phyloP scores from a whole-genome alignment of 37 sponge, comb jelly and placozoan genomes.

The Ianthella basta region DNA sequence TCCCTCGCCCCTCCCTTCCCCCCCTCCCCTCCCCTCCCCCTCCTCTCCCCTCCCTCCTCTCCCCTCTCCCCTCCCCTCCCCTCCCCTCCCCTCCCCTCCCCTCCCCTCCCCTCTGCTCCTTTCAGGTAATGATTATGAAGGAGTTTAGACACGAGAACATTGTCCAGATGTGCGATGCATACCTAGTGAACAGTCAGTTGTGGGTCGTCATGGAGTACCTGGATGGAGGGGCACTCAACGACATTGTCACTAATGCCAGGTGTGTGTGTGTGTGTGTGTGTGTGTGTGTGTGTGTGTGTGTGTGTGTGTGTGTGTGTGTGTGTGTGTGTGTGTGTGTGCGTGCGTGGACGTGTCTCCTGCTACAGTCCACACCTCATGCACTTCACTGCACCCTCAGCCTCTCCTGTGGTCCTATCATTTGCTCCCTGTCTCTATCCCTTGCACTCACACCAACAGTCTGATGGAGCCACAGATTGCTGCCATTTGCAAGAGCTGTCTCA shows the following conservation, averaged over 20 bases:
- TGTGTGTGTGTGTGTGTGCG: background rate
- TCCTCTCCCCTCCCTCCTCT: slow-evolving; percentile 15
- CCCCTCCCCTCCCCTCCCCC: slow-evolving; percentile 4
- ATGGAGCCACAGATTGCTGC: slow-evolving; percentile 82
- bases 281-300: background rate
- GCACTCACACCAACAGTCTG: slow-evolving; percentile 43
- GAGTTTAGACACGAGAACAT: slow-evolving; percentile 82
- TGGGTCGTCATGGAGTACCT: slow-evolving; percentile 96
- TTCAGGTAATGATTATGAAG: slow-evolving; percentile 72
- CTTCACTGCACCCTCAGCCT: too few relatives aligned
- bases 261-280: slow-evolving; percentile 38
- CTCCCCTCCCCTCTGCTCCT: background rate
- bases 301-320: background rate
- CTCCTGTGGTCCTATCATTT: too few relatives aligned
- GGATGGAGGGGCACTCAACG: slow-evolving; percentile 87
- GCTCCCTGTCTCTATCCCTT: background rate
- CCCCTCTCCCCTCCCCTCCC: slow-evolving; percentile 24
- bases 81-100: slow-evolving; percentile 29
- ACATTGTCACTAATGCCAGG: slow-evolving; percentile 75
- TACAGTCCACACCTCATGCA: background rate
- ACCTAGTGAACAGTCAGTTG: slow-evolving; percentile 85
- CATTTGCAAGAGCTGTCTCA: slow-evolving; percentile 69
- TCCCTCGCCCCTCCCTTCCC: background rate
- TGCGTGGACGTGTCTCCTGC: background rate
- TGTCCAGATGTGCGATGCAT: slow-evolving; percentile 75